Percentiles rank a stretch among this genome's conserved stretches.
Conservation (phyloP, 2,888 invertebrate genomes). For the Neoscelio sp. region DNA sequence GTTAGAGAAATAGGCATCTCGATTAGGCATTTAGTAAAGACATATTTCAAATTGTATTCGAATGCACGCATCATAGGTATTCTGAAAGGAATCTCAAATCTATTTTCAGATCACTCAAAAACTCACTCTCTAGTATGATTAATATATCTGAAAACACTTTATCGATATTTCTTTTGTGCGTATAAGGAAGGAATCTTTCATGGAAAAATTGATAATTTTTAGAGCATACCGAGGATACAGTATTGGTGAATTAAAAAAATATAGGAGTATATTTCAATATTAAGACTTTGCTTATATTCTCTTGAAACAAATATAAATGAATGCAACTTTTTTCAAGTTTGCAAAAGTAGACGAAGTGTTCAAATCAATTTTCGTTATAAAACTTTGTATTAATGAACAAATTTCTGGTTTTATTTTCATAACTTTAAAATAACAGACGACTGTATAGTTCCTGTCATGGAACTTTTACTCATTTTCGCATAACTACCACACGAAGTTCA, state of each 20-base stretch:
- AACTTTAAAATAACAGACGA: too few relatives aligned
- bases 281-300: too few relatives aligned
- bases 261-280: background rate
- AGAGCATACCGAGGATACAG: background rate
- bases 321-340: too few relatives aligned
- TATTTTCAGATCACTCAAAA: conserved; percentile 38
- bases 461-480: too few relatives aligned
- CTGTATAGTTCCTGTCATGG: too few relatives aligned
- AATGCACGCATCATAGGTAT: conserved; percentile 18
- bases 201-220: background rate
- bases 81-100: conserved; percentile 23
- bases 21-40: conserved; percentile 49
- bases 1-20: conserved; percentile 29
- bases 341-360: too few relatives aligned
- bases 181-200: background rate
- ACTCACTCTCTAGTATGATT: conserved; percentile 6
- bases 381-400: too few relatives aligned
- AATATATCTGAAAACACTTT: conserved; percentile 11
- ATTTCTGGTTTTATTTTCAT: too few relatives aligned
- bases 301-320: too few relatives aligned
- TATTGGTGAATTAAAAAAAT: background rate
- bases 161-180: conserved; percentile 6
- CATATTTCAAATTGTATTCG: conserved; percentile 42
- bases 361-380: too few relatives aligned
- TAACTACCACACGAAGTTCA: too few relatives aligned